Evolutionary conservation across 2,113 vertebrate genomes (phyloP).

Genomic region (Phalacrocorax brasilianus): DNA sequence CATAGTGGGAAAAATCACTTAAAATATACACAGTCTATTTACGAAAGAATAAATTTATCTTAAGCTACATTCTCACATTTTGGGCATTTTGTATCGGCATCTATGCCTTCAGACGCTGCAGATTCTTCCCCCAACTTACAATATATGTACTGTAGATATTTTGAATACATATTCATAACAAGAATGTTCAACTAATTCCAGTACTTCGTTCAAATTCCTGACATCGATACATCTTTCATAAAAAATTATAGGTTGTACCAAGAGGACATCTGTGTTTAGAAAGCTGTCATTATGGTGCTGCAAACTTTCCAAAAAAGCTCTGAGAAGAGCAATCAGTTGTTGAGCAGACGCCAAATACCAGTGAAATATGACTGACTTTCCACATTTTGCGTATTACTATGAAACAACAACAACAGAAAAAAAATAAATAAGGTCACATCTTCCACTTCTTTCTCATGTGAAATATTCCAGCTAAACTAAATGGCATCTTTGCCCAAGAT

Average conservation of each 20-base stretch:
- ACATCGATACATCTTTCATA: conserved; percentile 48
- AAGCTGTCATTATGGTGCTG: conserved; percentile 62
- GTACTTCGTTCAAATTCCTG: conserved; percentile 32
- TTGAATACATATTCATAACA: conserved; percentile 32
- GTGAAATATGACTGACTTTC: conserved; percentile 47
- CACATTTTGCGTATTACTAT: conserved; percentile 34
- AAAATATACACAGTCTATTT: background rate
- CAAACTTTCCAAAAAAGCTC: conserved; percentile 63
- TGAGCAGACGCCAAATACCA: conserved; percentile 44
- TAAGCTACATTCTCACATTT: background rate
- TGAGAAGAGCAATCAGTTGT: conserved; percentile 53
- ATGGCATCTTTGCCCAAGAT: background rate
- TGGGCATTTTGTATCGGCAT: background rate
- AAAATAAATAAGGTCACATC: background rate
- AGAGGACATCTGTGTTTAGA: conserved; percentile 66
- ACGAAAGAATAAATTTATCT: background rate
- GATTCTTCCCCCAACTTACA: background rate
- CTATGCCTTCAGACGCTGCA: background rate
- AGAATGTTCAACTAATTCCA: conserved; percentile 44
- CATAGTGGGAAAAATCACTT: background rate
- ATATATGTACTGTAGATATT: background rate
- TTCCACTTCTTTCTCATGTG: background rate
- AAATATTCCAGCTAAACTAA: background rate
- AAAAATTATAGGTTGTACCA: conserved; percentile 65
- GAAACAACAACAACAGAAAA: background rate